Base-by-base conservation (phyloP, 30 jellyfish, hydroid and myxozoan species). In the Aurelia sp. region DNA sequence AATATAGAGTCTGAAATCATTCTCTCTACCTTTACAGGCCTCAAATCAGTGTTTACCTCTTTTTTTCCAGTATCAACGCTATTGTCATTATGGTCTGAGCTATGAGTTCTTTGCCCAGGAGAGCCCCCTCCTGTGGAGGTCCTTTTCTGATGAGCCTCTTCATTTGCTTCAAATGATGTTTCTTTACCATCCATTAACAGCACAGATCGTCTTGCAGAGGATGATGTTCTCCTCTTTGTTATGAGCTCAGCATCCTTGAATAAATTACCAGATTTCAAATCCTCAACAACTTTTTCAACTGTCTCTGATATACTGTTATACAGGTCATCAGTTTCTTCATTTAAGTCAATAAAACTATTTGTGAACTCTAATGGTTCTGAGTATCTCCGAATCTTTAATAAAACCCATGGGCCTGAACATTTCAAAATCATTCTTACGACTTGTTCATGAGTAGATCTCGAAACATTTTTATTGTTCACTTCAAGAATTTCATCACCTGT, bases 401-500 rank as follows among this genome's bases (percentile, higher is more conserved):
- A 41, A 70, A 83, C 86, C 31, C 20, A 19, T 17, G 63, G 31
- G 41, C 63, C 78, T 21, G 72, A 19, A 53, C 76, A 4, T 59
- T 62, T 83, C 71, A 91, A 78, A 13, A 91, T 78, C 22, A 59
- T 78, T 58, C 90, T 78, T 15, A 91, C 96, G 44, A 92, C 98
- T 27, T 92, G 91, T 60, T 92, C 92, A 62, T 86, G 96, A 19
- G 92, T 61, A n/a, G 90, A 70, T 51, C 84, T 62, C 3, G 95
- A 62, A 11, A 87, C 96, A 92, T 92, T 87, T 27, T 52, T 87
- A 17, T 57, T 65, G 75, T 92, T 85, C 11, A 92, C 96, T 62
- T 92, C 90, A 15, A 92, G 79, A 11, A 92, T 82, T 76, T 92
- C 95, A 86, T 92, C 98, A 7, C 96, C 96, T 59, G 75, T 35